These are phyloP conservation scores for Stenodema calcarata DNA, from an alignment of 2,888 invertebrate genomes.

Conservation along the genomic window DNA sequence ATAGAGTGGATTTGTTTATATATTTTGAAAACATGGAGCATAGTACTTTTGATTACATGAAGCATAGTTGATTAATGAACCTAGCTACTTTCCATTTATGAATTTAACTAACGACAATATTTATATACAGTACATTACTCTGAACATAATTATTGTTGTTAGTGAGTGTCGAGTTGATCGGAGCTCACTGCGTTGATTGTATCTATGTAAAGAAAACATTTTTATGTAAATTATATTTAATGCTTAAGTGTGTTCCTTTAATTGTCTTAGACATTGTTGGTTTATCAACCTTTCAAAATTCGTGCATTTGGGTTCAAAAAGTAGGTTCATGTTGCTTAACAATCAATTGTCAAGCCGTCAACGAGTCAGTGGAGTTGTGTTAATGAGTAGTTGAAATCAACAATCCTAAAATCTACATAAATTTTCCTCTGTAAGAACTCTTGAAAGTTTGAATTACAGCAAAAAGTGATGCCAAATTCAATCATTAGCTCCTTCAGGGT, in stretches of 20 bases:
- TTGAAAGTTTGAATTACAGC: no score
- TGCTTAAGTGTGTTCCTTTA: slow-evolving; percentile 22
- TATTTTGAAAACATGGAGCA: not conserved
- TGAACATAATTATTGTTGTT: slow-evolving; percentile 16
- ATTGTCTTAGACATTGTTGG: not conserved
- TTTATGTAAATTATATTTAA: slow-evolving; percentile 24
- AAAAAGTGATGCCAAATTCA: no score
- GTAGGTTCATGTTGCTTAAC: no score
- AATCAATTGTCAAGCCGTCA: no score
- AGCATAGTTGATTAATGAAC: not conserved
- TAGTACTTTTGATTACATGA: not conserved
- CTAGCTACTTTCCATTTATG: not conserved
- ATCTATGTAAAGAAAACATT: slow-evolving; percentile 10
- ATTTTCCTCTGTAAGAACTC: no score
- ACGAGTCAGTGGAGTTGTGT: no score
- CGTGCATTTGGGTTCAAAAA: no score
- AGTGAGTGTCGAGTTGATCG: not conserved
- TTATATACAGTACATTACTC: slow-evolving; percentile 13
- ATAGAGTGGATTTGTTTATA: not conserved
- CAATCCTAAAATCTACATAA: no score
- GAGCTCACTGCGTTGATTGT: slow-evolving; percentile 3
- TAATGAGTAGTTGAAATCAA: no score
- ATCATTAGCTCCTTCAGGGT: no score
- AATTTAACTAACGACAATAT: slow-evolving; percentile 5
- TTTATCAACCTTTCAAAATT: not conserved